Base-by-base conservation (phyloP, 2,888 invertebrate genomes). In the Athalia rosae region DNA sequence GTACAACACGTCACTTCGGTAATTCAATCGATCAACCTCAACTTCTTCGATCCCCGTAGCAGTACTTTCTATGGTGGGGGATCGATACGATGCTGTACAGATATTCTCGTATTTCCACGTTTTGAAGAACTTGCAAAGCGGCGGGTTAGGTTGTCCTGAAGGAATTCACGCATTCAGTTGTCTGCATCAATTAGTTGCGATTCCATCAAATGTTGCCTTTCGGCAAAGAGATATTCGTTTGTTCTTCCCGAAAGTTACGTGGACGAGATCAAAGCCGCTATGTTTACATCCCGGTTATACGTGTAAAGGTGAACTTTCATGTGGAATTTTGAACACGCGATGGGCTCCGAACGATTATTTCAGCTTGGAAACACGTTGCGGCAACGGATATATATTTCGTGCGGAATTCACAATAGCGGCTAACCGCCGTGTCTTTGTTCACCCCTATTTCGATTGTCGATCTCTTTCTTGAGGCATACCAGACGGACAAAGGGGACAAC, bases 1-100 rank as follows among this genome's bases (percentile, higher is more conserved):
- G 59, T 43, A 77, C 50, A 66, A 67, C 47, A 69, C 45, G 76
- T 56, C 69, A 69, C 77, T 50, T 50, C 41, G 47, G 71, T 71
- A 69, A 61, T 69, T 69, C 77, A 77, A 77, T 77, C 61, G 48
- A 47, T 76, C 64, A 66, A 56, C 56, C 58, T 58, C 43, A 71
- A 71, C 56, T 58, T 58, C 28, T 58, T 28, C 28, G 9, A 58
- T 45, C 58, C 15, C 15, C 4, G 71, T 11, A 8, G 45, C 8
- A 71, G 56, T 28, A 28, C 28, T 28, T 28, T 2, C 28, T 28
- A 28, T 28, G 28, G 28, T 5, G 45, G 53, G 45, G 11, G 3
- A 43, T 8, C 48, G 45, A 71, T 58, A 6, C 13, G 3, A 58
- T 71, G 13, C n/a, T 13, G 9, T 13, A 58, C n/a, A 71, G 58